These are phyloP conservation scores for Takifugu flavidus DNA, from an alignment of 2,113 vertebrate genomes.

Conservation along the genomic window DNA sequence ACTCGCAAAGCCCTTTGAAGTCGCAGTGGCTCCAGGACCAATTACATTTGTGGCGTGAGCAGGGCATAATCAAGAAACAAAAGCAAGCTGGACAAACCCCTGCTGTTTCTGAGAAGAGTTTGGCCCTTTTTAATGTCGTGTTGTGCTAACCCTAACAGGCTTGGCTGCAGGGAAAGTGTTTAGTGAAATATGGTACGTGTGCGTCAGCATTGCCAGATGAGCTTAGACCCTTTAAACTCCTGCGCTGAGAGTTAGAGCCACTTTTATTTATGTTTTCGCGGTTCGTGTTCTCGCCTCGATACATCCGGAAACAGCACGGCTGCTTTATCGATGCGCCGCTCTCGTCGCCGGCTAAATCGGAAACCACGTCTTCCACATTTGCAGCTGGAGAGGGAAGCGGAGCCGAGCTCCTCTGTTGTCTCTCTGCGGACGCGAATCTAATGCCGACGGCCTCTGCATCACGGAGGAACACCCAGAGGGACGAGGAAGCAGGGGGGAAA, in stretches of 20 bases:
- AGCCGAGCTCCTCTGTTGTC: constrained; percentile 19
- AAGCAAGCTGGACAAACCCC: constrained; percentile 26
- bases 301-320: constrained; percentile 41
- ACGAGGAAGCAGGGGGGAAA: constrained; percentile 25
- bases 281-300: constrained; percentile 32
- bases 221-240: not conserved
- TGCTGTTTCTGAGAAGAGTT: constrained; percentile 26
- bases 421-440: constrained; percentile 12
- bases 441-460: constrained; percentile 8
- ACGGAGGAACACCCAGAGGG: constrained; percentile 20
- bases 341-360: constrained; percentile 52
- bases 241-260: constrained; percentile 13
- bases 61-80: constrained; percentile 30
- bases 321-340: constrained; percentile 40
- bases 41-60: constrained; percentile 37
- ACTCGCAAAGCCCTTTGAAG: constrained; percentile 24
- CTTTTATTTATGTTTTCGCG: constrained; percentile 12
- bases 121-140: constrained; percentile 19
- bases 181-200: constrained; percentile 36
- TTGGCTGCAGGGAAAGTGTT: constrained; percentile 46
- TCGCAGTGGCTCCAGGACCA: constrained; percentile 34
- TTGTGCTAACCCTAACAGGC: constrained; percentile 36
- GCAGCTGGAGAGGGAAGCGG: not conserved
- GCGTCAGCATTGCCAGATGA: constrained; percentile 26
- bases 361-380: constrained; percentile 34